These are phyloP conservation scores for Condylostylus longicornis DNA, from an alignment of 1,140 invertebrate genomes.

Conservation along the genomic window DNA sequence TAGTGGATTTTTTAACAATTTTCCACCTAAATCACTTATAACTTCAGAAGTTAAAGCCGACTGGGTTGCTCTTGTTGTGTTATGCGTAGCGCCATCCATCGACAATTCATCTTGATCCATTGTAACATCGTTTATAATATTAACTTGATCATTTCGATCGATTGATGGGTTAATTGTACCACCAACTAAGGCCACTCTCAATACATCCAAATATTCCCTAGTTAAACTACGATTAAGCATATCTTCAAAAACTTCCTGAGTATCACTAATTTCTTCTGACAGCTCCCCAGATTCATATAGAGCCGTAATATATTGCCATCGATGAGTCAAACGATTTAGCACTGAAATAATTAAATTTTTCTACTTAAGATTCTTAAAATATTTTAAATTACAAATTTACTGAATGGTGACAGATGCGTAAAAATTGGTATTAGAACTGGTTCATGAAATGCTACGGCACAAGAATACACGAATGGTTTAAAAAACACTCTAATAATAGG, in stretches of 20 bases:
- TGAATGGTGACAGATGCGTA: constrained; percentile 57
- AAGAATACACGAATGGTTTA: constrained; percentile 70
- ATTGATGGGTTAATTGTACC: too few relatives aligned
- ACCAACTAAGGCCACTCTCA: constrained; percentile 49
- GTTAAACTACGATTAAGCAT: constrained; percentile 75
- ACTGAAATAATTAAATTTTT: constrained; percentile 34
- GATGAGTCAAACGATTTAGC: constrained; percentile 53
- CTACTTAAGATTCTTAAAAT: background rate
- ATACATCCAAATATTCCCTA: constrained; percentile 68
- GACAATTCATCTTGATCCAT: constrained; percentile 55
- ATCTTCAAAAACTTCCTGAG: constrained; percentile 76
- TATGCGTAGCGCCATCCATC: constrained; percentile 39
- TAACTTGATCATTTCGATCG: constrained; percentile 25
- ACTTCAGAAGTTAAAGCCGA: constrained; percentile 42
- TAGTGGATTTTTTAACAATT: constrained; percentile 45
- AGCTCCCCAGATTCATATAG: constrained; percentile 60
- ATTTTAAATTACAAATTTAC: constrained; percentile 37
- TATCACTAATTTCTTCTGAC: constrained; percentile 66
- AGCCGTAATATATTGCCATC: constrained; percentile 63
- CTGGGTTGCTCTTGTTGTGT: constrained; percentile 34
- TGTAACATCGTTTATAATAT: constrained; percentile 36
- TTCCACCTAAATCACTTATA: constrained; percentile 56
- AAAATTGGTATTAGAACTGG: constrained; percentile 62
- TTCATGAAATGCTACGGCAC: constrained; percentile 60
- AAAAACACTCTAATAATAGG: constrained; percentile 70